Conservation (phyloP, 2,888 invertebrate species). For the Corythucha ciliata region DNA sequence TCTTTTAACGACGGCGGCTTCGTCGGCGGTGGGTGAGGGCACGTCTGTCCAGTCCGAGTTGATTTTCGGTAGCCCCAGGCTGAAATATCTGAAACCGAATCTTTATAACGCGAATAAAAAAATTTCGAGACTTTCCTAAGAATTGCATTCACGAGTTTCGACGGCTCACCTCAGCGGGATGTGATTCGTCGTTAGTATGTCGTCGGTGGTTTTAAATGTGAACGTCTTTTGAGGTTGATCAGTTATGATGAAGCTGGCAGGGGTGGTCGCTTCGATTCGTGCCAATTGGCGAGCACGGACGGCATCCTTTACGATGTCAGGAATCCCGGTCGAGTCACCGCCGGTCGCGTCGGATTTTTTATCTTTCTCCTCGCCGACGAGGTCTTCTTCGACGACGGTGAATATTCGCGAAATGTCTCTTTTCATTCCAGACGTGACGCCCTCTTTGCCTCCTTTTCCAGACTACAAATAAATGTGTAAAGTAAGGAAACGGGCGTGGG, state of each 20-base stretch:
- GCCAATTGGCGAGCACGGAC: conserved; percentile 43
- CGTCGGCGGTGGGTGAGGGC: conserved; percentile 30
- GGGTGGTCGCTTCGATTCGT: conserved; percentile 24
- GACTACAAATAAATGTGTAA: not conserved
- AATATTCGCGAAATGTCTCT: conserved; percentile 70
- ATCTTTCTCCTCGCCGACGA: conserved; percentile 9
- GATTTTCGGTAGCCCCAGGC: conserved; percentile 44
- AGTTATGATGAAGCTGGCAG: conserved; percentile 28
- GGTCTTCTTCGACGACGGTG: conserved; percentile 66
- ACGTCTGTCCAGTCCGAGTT: conserved; percentile 33
- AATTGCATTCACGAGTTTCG: not conserved
- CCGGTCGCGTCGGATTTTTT: too few relatives aligned
- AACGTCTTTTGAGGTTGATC: conserved; percentile 1
- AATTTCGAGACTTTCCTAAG: not conserved
- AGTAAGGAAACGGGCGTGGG: too few relatives aligned
- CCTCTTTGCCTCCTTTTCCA: not conserved
- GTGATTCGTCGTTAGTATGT: conserved; percentile 24
- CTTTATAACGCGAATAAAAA: conserved; percentile 7
- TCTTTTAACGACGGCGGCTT: too few relatives aligned
- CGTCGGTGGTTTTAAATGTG: conserved; percentile 29
- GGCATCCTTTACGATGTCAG: conserved; percentile 44
- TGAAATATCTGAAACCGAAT: conserved; percentile 45
- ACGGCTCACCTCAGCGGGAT: conserved; percentile 29
- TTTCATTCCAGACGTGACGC: conserved; percentile 31
- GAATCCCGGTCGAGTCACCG: conserved; percentile 40